Conservation (phyloP, 2,797 vertebrate genomes). For the Karalla daura region DNA sequence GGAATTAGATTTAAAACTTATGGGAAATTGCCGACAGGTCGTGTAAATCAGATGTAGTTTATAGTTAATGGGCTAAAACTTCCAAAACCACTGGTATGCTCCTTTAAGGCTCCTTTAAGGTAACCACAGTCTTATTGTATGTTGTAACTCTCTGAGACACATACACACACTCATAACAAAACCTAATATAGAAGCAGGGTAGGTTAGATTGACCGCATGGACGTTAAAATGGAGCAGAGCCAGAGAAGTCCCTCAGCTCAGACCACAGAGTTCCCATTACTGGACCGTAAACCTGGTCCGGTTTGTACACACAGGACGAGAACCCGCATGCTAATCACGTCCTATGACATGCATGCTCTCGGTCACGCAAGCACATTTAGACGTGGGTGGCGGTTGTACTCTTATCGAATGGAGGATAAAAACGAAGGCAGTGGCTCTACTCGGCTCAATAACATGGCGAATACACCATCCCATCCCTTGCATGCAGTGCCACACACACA, state of each 20-base stretch:
- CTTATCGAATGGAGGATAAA: slow-evolving; percentile 37
- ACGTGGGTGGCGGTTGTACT: neutral
- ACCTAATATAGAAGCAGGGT: slow-evolving; percentile 30
- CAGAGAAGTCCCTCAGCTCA: slow-evolving; percentile 32
- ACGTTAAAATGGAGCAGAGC: slow-evolving; percentile 35
- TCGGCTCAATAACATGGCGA: neutral
- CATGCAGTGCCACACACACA: slow-evolving; percentile 13
- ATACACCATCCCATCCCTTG: neutral
- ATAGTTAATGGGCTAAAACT: slow-evolving; percentile 15
- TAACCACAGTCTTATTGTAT: slow-evolving; percentile 16
- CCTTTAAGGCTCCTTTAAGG: slow-evolving; percentile 14
- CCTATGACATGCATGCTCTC: slow-evolving; percentile 19
- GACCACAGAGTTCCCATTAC: slow-evolving; percentile 53
- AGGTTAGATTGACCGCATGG: slow-evolving; percentile 12
- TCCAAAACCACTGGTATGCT: slow-evolving; percentile 12
- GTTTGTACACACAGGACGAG: slow-evolving; percentile 38
- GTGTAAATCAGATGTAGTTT: slow-evolving; percentile 24
- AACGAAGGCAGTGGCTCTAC: slow-evolving; percentile 10
- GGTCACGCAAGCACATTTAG: neutral
- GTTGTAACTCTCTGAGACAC: slow-evolving; percentile 5
- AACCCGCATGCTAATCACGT: slow-evolving; percentile 44
- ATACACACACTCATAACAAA: slow-evolving; percentile 1
- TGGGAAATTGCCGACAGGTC: slow-evolving; percentile 4
- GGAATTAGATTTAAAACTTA: slow-evolving; percentile 2
- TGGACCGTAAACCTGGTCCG: slow-evolving; percentile 33